Conservation (phyloP, 1,140 invertebrate species). For the Wiebesia pumilae region DNA sequence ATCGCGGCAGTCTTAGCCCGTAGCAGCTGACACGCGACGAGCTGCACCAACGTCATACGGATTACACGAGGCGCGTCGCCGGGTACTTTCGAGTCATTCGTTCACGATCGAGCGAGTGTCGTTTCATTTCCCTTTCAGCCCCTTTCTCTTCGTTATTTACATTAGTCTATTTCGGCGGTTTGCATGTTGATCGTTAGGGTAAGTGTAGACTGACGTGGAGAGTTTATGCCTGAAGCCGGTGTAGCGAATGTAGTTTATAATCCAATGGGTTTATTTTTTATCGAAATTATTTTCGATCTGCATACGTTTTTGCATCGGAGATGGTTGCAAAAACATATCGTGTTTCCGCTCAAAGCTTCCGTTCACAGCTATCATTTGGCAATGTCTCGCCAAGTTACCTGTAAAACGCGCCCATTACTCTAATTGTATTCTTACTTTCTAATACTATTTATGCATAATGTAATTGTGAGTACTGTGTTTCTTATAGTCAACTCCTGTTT, state of each 20-base stretch:
- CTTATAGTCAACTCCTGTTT: too few species aligned
- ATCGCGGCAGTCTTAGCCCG: slow-evolving; percentile 59
- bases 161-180: background rate
- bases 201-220: background rate
- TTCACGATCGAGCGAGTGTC: background rate
- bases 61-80: slow-evolving; percentile 1
- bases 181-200: slow-evolving; percentile 11
- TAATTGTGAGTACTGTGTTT: too few species aligned
- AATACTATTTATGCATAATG: too few species aligned
- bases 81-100: background rate
- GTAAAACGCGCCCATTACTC: too few species aligned
- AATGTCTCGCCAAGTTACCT: too few species aligned
- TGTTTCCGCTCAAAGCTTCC: too few species aligned
- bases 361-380: too few species aligned
- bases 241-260: background rate
- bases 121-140: background rate
- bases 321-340: too few species aligned
- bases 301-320: too few species aligned
- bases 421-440: too few species aligned
- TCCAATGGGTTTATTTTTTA: background rate
- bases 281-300: too few species aligned
- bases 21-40: slow-evolving; percentile 14
- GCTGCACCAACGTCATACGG: background rate
- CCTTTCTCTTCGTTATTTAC: background rate
- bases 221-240: background rate